Evolutionary conservation across 1,140 invertebrate species (phyloP).

Genomic region (Ceratosolen solmsi): DNA sequence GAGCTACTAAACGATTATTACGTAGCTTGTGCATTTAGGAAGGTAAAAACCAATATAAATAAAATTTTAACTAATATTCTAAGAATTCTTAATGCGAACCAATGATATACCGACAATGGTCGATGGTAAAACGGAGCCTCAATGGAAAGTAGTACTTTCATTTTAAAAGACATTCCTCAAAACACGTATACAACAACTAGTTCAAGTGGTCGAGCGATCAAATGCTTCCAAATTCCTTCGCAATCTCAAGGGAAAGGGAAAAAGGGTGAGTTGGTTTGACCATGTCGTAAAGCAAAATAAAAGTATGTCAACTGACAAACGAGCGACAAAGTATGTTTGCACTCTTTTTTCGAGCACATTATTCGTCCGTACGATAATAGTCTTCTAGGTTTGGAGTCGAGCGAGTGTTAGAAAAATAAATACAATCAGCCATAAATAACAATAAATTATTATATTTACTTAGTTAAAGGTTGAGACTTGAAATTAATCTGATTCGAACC

Average conservation of each 20-base stretch:
- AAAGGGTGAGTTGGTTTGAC: slow-evolving; percentile 1
- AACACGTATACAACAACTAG: slow-evolving; percentile 1
- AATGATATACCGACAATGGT: background rate
- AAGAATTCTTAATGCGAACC: background rate
- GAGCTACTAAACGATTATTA: no score
- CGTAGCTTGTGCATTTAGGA: no score
- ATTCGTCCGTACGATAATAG: no score
- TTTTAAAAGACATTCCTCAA: slow-evolving; percentile 23
- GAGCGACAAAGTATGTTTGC: slow-evolving; percentile 8
- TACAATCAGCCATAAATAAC: no score
- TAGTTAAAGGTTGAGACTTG: no score
- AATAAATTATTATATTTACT: no score
- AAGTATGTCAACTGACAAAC: slow-evolving; percentile 9
- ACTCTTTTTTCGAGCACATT: no score
- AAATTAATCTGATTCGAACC: no score
- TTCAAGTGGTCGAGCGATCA: background rate
- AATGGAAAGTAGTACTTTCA: background rate
- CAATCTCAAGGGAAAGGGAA: background rate
- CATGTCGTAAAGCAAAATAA: background rate
- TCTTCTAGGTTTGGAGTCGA: no score
- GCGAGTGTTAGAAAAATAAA: no score
- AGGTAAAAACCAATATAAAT: background rate
- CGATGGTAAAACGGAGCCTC: background rate
- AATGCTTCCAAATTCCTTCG: slow-evolving; percentile 13
- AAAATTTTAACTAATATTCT: background rate